Conservation (phyloP, 2,113 vertebrate species). For the Acanthisitta chloris region DNA sequence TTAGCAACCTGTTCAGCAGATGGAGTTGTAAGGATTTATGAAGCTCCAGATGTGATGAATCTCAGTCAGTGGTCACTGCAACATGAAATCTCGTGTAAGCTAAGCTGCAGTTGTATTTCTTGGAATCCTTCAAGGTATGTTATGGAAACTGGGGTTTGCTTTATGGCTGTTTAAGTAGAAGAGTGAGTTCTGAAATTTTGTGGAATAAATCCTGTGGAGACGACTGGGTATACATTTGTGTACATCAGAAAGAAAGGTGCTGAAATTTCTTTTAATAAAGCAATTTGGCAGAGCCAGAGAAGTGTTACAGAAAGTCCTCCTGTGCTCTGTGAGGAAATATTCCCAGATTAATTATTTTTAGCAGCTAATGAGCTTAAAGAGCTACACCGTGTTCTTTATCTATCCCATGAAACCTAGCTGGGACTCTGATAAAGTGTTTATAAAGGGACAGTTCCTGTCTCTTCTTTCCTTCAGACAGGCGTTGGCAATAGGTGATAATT, state of each 20-base stretch:
- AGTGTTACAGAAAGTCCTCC: neutral
- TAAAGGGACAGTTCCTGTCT: neutral
- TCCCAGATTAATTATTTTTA: neutral
- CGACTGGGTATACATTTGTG: neutral
- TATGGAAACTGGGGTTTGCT: neutral
- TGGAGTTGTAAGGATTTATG: conserved; percentile 94
- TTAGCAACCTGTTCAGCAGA: conserved; percentile 95
- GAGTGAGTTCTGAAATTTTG: neutral
- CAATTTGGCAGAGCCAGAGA: neutral
- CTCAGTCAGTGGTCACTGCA: conserved; percentile 97
- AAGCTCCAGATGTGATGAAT: conserved; percentile 98
- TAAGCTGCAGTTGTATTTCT: conserved; percentile 97
- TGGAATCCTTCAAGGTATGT: conserved; percentile 97
- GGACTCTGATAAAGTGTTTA: neutral
- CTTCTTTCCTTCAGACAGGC: neutral
- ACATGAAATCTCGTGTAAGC: conserved; percentile 96
- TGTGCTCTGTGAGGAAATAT: neutral
- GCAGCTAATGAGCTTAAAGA: neutral
- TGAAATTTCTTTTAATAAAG: neutral
- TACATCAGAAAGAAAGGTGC: neutral
- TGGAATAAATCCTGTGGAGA: neutral
- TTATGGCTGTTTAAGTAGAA: neutral
- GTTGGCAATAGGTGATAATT: neutral
- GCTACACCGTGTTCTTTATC: neutral
- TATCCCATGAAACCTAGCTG: neutral